phyloP scores from a whole-genome alignment of 2,888 invertebrate genomes.

The Nymphalis urticae region DNA sequence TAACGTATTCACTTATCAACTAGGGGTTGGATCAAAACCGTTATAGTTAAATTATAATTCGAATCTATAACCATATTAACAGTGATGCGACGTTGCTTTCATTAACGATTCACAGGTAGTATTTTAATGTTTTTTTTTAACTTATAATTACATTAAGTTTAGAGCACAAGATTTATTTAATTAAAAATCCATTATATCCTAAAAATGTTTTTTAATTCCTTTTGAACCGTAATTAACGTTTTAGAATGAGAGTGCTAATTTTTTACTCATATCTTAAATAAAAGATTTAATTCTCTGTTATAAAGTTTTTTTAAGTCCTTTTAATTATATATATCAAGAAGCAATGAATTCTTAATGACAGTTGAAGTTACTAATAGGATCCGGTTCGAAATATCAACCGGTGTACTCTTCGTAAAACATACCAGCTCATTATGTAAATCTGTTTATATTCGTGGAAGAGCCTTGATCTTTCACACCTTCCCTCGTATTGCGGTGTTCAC shows the following conservation, averaged over 20 bases:
- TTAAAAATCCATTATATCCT: background rate
- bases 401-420: conserved; percentile 55
- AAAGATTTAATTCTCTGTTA: conserved; percentile 3
- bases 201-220: background rate
- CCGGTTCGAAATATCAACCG: conserved; percentile 74
- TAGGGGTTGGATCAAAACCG: conserved; percentile 43
- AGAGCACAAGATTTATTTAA: background rate
- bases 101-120: background rate
- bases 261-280: conserved; percentile 4
- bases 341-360: conserved; percentile 45
- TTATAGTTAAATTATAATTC: background rate
- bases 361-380: conserved; percentile 35
- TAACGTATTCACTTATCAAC: conserved; percentile 69
- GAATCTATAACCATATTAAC: background rate
- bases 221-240: conserved; percentile 10
- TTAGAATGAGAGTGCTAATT: conserved; percentile 18
- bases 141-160: background rate
- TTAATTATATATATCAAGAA: conserved; percentile 37
- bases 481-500: conserved; percentile 45
- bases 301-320: conserved; percentile 16
- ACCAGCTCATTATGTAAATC: conserved; percentile 64
- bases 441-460: conserved; percentile 52
- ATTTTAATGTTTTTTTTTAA: background rate
- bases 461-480: conserved; percentile 70
- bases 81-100: background rate